A percentile compares a stretch with the other conserved stretches of the same genome.
These are phyloP conservation scores for Ornithorhynchus anatinus DNA, from an alignment of 2,113 vertebrate species.

Conservation along the genomic window DNA sequence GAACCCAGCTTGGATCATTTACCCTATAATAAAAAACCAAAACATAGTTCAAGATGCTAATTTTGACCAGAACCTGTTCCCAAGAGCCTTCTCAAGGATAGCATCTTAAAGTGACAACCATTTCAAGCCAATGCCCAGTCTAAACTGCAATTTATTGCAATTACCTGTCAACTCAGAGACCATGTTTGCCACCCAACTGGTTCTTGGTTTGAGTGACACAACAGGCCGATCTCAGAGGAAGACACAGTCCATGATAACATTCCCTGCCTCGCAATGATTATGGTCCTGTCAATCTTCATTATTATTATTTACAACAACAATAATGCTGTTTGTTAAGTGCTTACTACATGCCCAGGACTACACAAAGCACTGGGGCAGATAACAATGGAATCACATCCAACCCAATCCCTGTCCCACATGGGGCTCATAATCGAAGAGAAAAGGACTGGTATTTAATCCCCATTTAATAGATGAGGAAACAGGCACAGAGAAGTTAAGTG, in stretches of 20 bases:
- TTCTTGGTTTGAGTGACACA: background rate
- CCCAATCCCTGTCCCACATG: too few species aligned
- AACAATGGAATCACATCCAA: too few species aligned
- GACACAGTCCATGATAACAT: background rate
- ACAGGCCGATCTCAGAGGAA: background rate
- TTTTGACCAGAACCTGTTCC: slow-evolving; percentile 30
- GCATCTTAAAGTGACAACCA: background rate
- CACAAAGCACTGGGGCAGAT: too few species aligned
- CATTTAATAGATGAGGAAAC: too few species aligned
- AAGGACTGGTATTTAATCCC: too few species aligned
- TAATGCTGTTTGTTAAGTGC: too few species aligned
- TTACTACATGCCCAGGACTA: too few species aligned
- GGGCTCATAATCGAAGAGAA: too few species aligned
- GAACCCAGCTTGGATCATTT: slow-evolving; percentile 22
- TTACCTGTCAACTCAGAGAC: background rate
- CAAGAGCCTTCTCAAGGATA: background rate
- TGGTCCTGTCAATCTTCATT: too few species aligned
- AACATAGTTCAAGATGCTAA: slow-evolving; percentile 26
- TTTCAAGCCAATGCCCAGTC: slow-evolving; percentile 4
- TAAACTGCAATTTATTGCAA: background rate
- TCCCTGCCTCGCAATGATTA: too few species aligned
- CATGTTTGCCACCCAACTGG: background rate
- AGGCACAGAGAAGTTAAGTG: too few species aligned
- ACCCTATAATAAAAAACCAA: slow-evolving; percentile 26
- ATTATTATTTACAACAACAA: too few species aligned